Evolutionary conservation across 2,113 vertebrate genomes (phyloP).

Genomic region (Sturnus vulgaris): DNA sequence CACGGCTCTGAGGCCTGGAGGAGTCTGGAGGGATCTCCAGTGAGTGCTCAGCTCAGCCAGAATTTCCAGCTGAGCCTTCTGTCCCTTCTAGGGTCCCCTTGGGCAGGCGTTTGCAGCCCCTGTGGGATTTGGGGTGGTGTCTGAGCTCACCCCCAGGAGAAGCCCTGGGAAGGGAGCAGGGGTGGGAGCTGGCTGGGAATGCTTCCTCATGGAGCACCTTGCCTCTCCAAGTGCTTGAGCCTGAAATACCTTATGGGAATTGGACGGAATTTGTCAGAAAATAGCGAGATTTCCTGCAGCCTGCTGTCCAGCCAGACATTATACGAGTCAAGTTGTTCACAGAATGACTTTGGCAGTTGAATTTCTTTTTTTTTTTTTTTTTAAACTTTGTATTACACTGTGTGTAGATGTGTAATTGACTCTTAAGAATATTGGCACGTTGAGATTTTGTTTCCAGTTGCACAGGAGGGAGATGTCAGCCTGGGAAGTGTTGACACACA

Average conservation of each 20-base stretch:
- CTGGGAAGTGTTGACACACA: not conserved
- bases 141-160: not conserved
- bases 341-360: not conserved
- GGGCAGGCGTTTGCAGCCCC: not conserved
- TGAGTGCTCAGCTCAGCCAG: not conserved
- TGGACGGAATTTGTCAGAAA: not conserved
- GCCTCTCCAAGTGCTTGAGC: not conserved
- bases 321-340: not conserved
- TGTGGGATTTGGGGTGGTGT: not conserved
- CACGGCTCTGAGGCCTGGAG: accelerated
- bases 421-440: not conserved
- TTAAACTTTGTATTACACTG: not conserved
- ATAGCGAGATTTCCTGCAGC: not conserved
- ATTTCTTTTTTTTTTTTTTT: not conserved
- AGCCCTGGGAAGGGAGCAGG: not conserved
- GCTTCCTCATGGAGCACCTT: not conserved
- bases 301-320: not conserved
- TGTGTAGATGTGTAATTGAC: not conserved
- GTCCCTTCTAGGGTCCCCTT: not conserved
- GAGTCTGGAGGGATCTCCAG: not conserved
- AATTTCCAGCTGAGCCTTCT: not conserved
- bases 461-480: not conserved
- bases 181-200: not conserved
- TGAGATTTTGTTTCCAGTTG: not conserved
- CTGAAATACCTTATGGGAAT: not conserved